Evolutionary conservation across 2,113 vertebrate species (phyloP).

Genomic region (Pampusana beccarii): DNA sequence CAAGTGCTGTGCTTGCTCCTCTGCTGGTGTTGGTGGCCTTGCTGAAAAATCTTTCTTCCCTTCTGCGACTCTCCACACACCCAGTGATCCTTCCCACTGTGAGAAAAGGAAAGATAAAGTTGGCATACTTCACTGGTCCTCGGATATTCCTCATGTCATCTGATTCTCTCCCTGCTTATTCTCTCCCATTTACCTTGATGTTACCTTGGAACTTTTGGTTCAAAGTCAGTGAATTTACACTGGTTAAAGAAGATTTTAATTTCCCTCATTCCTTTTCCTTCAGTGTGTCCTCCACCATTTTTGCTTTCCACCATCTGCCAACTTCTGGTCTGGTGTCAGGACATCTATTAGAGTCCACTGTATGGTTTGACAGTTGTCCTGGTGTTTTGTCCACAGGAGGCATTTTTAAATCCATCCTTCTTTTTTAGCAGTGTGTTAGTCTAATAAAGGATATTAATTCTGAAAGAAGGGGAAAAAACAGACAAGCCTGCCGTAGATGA

Average conservation of each 20-base stretch:
- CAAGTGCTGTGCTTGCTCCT: not conserved
- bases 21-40: not conserved
- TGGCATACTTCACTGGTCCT: not conserved
- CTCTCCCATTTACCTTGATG: not conserved
- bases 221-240: not conserved
- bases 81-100: not conserved
- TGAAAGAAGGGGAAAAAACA: not conserved
- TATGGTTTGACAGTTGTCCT: slow-evolving; percentile 4
- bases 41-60: not conserved
- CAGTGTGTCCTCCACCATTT: not conserved
- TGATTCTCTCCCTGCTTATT: not conserved
- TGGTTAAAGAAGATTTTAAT: not conserved
- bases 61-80: not conserved
- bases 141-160: not conserved
- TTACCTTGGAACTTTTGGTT: not conserved
- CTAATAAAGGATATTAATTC: not conserved
- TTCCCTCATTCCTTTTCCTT: not conserved
- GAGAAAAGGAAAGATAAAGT: not conserved
- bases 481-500: not conserved
- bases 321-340: not conserved
- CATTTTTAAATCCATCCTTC: not conserved
- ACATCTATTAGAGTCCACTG: not conserved
- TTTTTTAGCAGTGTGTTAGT: not conserved
- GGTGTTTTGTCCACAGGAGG: not conserved
- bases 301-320: not conserved